Conservation (phyloP, 2,113 vertebrate species). For the Nematolebias whitei region DNA sequence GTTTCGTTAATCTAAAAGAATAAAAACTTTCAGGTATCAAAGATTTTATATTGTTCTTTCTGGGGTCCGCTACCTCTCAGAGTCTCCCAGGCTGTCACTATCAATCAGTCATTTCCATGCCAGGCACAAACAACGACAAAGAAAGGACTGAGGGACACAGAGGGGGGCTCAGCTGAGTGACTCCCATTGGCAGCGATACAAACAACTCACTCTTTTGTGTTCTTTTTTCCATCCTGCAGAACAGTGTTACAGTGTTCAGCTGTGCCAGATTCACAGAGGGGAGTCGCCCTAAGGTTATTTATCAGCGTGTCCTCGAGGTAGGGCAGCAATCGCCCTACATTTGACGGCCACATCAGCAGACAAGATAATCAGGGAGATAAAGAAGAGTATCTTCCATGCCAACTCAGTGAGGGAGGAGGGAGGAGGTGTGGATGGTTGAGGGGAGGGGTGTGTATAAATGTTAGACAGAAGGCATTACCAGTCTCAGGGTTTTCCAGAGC, state of each 20-base stretch:
- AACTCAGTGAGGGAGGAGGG: not conserved
- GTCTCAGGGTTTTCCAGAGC: conserved; percentile 43
- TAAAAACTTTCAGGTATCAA: not conserved
- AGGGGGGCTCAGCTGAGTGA: conserved; percentile 54
- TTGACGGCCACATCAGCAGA: conserved; percentile 85
- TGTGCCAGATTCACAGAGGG: conserved; percentile 30
- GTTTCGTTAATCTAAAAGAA: not conserved
- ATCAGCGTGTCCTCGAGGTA: conserved; percentile 56
- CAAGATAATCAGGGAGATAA: conserved; percentile 83
- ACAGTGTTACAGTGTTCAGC: conserved; percentile 65
- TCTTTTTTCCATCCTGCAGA: conserved; percentile 18
- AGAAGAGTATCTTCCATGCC: conserved; percentile 74
- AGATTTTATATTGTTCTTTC: too few relatives aligned
- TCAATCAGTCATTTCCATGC: conserved; percentile 57
- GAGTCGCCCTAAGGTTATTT: conserved; percentile 51
- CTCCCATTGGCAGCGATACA: conserved; percentile 44
- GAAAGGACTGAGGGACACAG: conserved; percentile 36
- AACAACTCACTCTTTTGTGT: conserved; percentile 34
- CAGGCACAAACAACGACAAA: conserved; percentile 56
- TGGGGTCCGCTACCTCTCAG: too few relatives aligned
- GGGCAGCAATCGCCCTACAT: conserved; percentile 61
- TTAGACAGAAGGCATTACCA: conserved; percentile 26
- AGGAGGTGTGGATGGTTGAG: not conserved
- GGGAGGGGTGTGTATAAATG: conserved; percentile 53
- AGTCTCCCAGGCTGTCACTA: conserved; percentile 19